Percentiles rank a stretch among this genome's conserved stretches.
Evolutionary conservation across 2,797 vertebrate species (phyloP).

Genomic region (Danionella dracula): DNA sequence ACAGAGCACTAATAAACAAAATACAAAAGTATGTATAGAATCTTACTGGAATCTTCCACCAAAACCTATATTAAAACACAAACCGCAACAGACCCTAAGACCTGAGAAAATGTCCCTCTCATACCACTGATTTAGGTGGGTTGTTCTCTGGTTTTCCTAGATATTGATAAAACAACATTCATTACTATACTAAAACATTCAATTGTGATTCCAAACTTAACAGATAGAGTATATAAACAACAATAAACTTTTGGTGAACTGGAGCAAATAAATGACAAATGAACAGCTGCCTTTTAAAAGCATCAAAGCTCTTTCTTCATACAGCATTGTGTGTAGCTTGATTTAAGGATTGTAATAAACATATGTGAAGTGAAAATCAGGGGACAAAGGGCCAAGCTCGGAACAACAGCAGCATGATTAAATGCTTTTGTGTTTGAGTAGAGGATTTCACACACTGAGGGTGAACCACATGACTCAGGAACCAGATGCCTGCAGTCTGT

Average conservation of each 20-base stretch:
- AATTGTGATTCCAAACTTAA: too few relatives aligned
- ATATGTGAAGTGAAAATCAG: slow-evolving; percentile 37
- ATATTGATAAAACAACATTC: too few relatives aligned
- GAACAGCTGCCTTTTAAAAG: slow-evolving; percentile 7
- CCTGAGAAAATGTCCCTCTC: too few relatives aligned
- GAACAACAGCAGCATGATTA: slow-evolving; percentile 32
- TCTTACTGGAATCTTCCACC: too few relatives aligned
- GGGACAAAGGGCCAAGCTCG: slow-evolving; percentile 13
- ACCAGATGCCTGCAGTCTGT: slow-evolving; percentile 48
- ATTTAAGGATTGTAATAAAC: slow-evolving; percentile 51
- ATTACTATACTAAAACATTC: too few relatives aligned
- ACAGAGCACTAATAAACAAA: too few relatives aligned
- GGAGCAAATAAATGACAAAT: not conserved
- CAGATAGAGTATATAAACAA: too few relatives aligned
- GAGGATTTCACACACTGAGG: slow-evolving; percentile 5
- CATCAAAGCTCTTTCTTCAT: not conserved
- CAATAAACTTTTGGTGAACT: slow-evolving; percentile 12
- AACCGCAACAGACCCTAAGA: too few relatives aligned
- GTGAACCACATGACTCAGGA: slow-evolving; percentile 3
- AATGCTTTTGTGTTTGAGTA: slow-evolving; percentile 47
- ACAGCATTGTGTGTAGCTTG: slow-evolving; percentile 34
- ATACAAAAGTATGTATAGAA: too few relatives aligned
- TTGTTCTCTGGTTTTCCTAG: too few relatives aligned
- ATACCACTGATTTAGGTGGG: too few relatives aligned
- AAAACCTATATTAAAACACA: too few relatives aligned